These are phyloP conservation scores for Aphelenchoides bicaudatus DNA, from an alignment of 2,888 invertebrate genomes.

Conservation along the genomic window DNA sequence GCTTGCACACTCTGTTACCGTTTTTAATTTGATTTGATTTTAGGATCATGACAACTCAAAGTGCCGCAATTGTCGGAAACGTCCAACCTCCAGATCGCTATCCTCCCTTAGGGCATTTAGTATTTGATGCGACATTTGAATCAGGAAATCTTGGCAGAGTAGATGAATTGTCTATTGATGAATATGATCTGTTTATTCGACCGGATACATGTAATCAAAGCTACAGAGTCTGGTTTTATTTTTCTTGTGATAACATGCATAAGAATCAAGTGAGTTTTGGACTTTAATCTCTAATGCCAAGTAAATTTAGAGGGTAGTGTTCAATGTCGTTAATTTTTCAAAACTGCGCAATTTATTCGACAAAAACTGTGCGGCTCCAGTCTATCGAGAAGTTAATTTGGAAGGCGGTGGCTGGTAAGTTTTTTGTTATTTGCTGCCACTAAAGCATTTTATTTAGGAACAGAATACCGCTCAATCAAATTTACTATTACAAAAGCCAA, in stretches of 20 bases:
- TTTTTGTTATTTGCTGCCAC: neutral
- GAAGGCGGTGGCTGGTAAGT: constrained; percentile 79
- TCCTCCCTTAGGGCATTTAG: constrained; percentile 60
- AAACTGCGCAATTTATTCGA: constrained; percentile 84
- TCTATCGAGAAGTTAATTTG: constrained; percentile 80
- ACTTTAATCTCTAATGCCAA: constrained; percentile 69
- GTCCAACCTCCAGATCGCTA: constrained; percentile 43
- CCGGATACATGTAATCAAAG: constrained; percentile 93
- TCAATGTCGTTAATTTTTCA: constrained; percentile 93
- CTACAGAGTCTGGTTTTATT: constrained; percentile 87
- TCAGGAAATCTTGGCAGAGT: constrained; percentile 61
- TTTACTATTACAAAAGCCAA: constrained; percentile 86
- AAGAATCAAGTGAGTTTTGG: constrained; percentile 41
- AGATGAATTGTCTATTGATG: constrained; percentile 61
- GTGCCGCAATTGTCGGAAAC: constrained; percentile 30
- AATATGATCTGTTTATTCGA: constrained; percentile 90
- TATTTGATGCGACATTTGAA: constrained; percentile 65
- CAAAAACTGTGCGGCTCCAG: constrained; percentile 79
- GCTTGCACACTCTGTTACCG: neutral
- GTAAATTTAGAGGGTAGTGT: constrained; percentile 75
- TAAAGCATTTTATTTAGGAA: constrained; percentile 67
- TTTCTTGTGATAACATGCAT: constrained; percentile 68
- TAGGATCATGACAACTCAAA: neutral
- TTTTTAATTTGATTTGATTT: neutral
- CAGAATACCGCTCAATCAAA: constrained; percentile 75